Base-by-base conservation (phyloP, 2,113 vertebrate species). In the Synodontis membranacea region DNA sequence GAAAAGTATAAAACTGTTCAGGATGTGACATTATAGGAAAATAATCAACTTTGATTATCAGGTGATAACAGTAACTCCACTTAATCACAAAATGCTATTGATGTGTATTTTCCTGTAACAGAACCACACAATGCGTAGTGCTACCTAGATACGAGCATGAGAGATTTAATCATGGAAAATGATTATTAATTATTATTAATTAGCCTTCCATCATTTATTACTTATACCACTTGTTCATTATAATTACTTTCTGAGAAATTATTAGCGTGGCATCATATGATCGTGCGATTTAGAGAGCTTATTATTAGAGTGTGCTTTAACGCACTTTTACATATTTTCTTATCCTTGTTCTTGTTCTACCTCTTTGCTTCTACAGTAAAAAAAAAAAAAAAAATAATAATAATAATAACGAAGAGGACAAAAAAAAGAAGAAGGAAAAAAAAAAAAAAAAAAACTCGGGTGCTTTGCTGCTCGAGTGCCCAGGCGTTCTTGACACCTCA, bases 401-500 rank as follows among this genome's bases (percentile, higher is more conserved):
- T n/a, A n/a, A n/a, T n/a, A n/a, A n/a, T n/a, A n/a, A n/a, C n/a
- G n/a, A n/a, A n/a, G n/a, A n/a, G n/a, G n/a, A n/a, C n/a, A n/a
- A n/a, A 56, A 80, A 58, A 66, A 68, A 50, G 58, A 37, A 86
- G 80, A 62, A 58, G 19, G 9, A n/a, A 78, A 88, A 86, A 74
- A 81, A 56, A 87, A 17, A 12, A 42, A 80, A 80, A 83, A 87
- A 72, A 82, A 75, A 80, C 83, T 83, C 39, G 44, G 76, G 88
- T 91, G 37, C 87, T 93, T 93, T 93, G 83, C 89, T 60, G 90
- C 92, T 93, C 85, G 88, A 91, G 88, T 92, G 92, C 92, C 90
- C 92, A 92, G 88, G 8, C 56, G 52, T 80, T 86, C 85, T 85
- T 86, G 34, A 80, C 68, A 81, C 79, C 66, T 68, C 84, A 81